Base-by-base conservation (phyloP, 2,797 vertebrate genomes). In the Platalea minor region DNA sequence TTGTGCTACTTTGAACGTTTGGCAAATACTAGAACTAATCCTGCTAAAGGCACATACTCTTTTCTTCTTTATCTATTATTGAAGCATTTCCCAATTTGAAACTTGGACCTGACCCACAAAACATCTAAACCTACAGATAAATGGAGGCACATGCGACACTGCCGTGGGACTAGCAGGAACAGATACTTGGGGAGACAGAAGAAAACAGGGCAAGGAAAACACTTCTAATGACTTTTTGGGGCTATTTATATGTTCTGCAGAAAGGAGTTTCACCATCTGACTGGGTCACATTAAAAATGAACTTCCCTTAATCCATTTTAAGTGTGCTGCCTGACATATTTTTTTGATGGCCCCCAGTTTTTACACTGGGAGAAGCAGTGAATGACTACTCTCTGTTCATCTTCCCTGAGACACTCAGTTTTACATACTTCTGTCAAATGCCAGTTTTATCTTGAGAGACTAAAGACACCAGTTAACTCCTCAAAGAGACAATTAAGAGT, bases 401-500 rank as follows among this genome's bases (percentile, higher is more conserved):
- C 25, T 72, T 88, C 16, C 41, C 45, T 45, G 54, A 72, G 80
- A 91, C 20, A 33, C 17, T 80, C n/a, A 19, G 50, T 78, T 84
- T 84, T 84, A 85, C 50, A 46, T 45, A 56, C 7, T 75, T 45
- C 37, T 86, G 69, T 72, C 70, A 68, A 43, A 81, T 41, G 54
- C 11, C 31, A 76, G 76, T 72, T 85, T 91, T 90, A 75, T 54
- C 15, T 9, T 7, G 46, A 88, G 33, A 78, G 20, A 72, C 23
- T 79, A 69, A 84, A 93, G 64, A 31, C 2, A 12, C 11, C 23
- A 45, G 69, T 63, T 91, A 82, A 1, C 6, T 81, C 17, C 51
- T 87, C 51, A 85, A 92, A 89, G 63, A 85, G 31, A 87, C 89
- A 87, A 91, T 69, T 51, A 93, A 69, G 37, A 29, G 29, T 33